phyloP scores from a whole-genome alignment of 2,888 invertebrate species.

The Disparrhopalites patrizii region DNA sequence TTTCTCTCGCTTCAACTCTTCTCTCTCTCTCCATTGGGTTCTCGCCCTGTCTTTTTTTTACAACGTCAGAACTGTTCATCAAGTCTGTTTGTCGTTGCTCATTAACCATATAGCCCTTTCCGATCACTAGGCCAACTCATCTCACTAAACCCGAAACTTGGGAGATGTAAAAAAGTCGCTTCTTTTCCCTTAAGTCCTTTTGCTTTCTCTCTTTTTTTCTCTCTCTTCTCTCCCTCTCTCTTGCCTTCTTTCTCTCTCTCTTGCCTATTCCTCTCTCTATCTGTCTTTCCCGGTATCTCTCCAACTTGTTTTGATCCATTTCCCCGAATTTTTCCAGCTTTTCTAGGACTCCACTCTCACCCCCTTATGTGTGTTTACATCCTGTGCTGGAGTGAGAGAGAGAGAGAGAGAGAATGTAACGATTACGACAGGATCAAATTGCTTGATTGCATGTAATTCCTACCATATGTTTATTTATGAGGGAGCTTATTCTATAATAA shows the following conservation, averaged over 20 bases:
- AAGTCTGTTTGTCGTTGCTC: constrained; percentile 8
- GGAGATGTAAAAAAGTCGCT: background rate
- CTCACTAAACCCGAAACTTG: background rate
- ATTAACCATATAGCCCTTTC: background rate
- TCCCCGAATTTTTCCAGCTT: no score
- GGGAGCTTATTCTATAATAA: constrained; percentile 7
- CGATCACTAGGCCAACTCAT: background rate
- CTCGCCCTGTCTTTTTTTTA: no score
- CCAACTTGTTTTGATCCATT: no score
- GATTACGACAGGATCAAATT: constrained; percentile 8
- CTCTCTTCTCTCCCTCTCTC: background rate
- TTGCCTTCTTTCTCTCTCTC: no score
- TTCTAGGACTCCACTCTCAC: no score
- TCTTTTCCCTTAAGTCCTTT: background rate
- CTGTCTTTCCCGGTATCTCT: no score
- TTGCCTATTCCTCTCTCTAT: no score
- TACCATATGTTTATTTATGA: constrained; percentile 17
- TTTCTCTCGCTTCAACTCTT: background rate
- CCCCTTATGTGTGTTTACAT: no score
- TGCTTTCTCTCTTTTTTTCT: background rate
- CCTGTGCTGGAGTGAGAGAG: no score
- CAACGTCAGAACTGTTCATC: constrained; percentile 10
- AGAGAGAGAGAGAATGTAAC: background rate
- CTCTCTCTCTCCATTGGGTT: background rate
- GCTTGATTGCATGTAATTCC: constrained; percentile 16